Percentiles rank a stretch among this genome's conserved stretches.
These are phyloP conservation scores for Caiman crocodilus DNA, from an alignment of 2,797 vertebrate species.

Conservation along the genomic window DNA sequence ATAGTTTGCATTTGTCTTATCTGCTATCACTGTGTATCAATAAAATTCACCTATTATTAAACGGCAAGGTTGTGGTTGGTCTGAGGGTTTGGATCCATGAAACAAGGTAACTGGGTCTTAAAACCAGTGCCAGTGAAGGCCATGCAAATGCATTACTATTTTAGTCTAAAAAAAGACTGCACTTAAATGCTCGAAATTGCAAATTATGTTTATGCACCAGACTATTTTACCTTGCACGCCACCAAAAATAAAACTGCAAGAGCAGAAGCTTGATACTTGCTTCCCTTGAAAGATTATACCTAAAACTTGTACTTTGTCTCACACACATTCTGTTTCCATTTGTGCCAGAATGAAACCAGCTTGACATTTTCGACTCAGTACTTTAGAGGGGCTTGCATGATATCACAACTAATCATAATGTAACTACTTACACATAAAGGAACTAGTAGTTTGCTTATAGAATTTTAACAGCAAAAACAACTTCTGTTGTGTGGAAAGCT, in stretches of 20 bases:
- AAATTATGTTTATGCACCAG: background rate
- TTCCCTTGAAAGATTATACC: rapidly evolving
- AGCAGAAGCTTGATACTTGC: background rate
- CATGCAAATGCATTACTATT: background rate
- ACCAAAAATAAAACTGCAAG: background rate
- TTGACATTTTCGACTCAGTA: rapidly evolving
- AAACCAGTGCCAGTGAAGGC: too few relatives aligned
- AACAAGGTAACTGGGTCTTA: too few relatives aligned
- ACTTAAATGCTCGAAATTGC: background rate
- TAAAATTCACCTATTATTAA: too few relatives aligned
- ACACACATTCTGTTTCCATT: background rate
- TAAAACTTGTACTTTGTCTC: background rate
- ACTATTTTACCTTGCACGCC: background rate
- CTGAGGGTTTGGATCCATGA: too few relatives aligned
- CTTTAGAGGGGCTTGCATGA: background rate
- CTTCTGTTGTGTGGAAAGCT: background rate
- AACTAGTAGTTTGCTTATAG: background rate
- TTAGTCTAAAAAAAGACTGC: background rate
- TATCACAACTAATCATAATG: background rate
- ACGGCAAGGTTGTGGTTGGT: too few relatives aligned
- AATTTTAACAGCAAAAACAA: background rate
- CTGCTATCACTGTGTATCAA: too few relatives aligned
- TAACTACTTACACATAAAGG: background rate
- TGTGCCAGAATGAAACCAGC: background rate
- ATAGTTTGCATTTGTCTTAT: too few relatives aligned